Evolutionary conservation across 2,113 vertebrate species (phyloP).

Genomic region (Solenodon paradoxus): DNA sequence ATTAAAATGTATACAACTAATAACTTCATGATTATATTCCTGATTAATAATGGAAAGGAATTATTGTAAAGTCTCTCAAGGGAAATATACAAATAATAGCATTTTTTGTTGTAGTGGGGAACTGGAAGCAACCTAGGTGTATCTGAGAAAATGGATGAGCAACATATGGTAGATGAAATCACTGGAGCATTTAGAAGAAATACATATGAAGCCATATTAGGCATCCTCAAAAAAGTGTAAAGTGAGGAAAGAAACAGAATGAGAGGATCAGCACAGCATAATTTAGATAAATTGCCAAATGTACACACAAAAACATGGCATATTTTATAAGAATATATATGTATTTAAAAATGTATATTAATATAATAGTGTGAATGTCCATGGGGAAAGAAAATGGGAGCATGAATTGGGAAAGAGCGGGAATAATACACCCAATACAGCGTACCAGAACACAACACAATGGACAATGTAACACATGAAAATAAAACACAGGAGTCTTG

Average conservation of each 20-base stretch:
- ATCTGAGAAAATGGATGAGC: neutral
- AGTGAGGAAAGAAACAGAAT: neutral
- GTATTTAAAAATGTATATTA: neutral
- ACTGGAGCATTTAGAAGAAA: neutral
- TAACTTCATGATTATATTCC: neutral
- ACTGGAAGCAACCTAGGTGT: neutral
- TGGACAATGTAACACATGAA: neutral
- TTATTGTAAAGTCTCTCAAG: neutral
- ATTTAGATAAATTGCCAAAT: neutral
- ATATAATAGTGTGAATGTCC: neutral
- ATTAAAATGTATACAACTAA: neutral
- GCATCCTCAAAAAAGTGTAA: neutral
- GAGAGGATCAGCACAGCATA: neutral
- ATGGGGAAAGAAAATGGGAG: neutral
- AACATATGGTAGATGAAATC: neutral
- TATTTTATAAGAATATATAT: neutral
- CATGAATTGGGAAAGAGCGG: neutral
- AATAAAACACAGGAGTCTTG: neutral
- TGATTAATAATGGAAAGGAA: slow-evolving; percentile 21
- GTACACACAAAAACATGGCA: neutral
- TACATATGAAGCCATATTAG: neutral
- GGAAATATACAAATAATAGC: neutral
- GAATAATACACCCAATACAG: slow-evolving; percentile 11
- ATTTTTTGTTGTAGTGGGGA: neutral
- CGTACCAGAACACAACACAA: neutral